A percentile compares a stretch with the other conserved stretches of the same genome.
Conservation (phyloP, 2,113 vertebrate genomes). For the Acanthochromis polyacanthus region DNA sequence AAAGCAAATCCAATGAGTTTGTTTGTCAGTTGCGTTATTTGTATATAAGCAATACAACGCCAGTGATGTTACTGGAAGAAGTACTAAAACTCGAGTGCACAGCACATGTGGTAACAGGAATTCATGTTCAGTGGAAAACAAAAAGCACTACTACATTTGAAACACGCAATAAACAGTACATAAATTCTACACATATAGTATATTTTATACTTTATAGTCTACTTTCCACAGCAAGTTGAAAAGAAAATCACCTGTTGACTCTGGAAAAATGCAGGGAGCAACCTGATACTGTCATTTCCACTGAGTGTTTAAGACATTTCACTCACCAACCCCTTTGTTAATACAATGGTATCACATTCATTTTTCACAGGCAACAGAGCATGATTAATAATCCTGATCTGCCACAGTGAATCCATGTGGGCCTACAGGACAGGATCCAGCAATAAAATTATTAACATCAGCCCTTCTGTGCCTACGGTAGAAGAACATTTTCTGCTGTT, state of each 20-base stretch:
- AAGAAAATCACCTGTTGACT: conserved; percentile 28
- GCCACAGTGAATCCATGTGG: conserved; percentile 64
- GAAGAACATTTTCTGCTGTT: conserved; percentile 8
- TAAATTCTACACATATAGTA: background rate
- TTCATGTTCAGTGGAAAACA: background rate
- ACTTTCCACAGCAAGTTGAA: background rate
- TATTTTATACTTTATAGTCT: background rate
- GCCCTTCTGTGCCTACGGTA: conserved; percentile 40
- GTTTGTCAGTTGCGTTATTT: background rate
- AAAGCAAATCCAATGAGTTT: conserved; percentile 22
- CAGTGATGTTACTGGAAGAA: background rate
- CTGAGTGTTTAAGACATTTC: conserved; percentile 43
- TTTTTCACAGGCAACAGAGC: conserved; percentile 63
- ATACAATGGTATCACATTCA: conserved; percentile 48
- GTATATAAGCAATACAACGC: background rate
- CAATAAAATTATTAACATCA: conserved; percentile 62
- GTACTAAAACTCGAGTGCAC: background rate
- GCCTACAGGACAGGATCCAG: conserved; percentile 53
- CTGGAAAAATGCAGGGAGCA: background rate
- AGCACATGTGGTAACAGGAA: background rate
- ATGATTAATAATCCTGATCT: conserved; percentile 61
- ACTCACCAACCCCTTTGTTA: conserved; percentile 30
- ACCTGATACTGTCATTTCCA: conserved; percentile 22
- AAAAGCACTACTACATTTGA: background rate
- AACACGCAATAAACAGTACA: background rate